Evolutionary conservation across 1,140 invertebrate species (phyloP), one percentile per base, ranked within the genome.

Genomic region (Globodera rostochiensis): DNA sequence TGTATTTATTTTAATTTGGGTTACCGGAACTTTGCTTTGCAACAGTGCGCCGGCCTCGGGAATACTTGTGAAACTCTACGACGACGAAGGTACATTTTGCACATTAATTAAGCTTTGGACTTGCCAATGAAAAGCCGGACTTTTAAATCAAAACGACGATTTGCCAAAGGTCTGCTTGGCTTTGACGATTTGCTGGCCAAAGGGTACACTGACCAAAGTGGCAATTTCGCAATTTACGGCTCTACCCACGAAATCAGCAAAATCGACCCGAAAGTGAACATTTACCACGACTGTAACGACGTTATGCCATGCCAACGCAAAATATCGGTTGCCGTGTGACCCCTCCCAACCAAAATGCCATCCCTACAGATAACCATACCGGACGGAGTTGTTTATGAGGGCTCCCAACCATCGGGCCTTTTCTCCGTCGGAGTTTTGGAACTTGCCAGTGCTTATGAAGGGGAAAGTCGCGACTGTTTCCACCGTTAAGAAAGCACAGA

Each of bases 301-400:
- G 83, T 77, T 46, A 9, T 84, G 49, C 84, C 85, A 45, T 85
- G 84, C n/a, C 84, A 85, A 87, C 66, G 84, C 64, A 85, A 85
- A 82, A 64, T 82, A 11, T 82, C 81, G 15, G 71, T 73, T 19
- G 13, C n/a, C 66, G n/a, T 73, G 71, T 19, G 13, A 57, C n/a
- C 3, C 3, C 15, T 25, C 13, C 13, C 13, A 49, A 73, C 13
- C 53, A 57, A 73, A 19, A 19, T 2, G 47, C 13, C 57, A 60
- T 15, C 15, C 5, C 15, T 64, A 21, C 11, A 64, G 57, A 64
- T 64, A 64, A 64, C 13, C 19, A 15, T 64, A 13, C 57, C 57
- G 57, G 57, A 64, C 5, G 57, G 57, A 64, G 57, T 19, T 19
- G 57, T 64, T 19, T 64, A 64, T 15, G 57, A 64, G 6, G 57